These are phyloP conservation scores for Pteropus rufus DNA, from an alignment of 2,797 vertebrate species.

Conservation along the genomic window DNA sequence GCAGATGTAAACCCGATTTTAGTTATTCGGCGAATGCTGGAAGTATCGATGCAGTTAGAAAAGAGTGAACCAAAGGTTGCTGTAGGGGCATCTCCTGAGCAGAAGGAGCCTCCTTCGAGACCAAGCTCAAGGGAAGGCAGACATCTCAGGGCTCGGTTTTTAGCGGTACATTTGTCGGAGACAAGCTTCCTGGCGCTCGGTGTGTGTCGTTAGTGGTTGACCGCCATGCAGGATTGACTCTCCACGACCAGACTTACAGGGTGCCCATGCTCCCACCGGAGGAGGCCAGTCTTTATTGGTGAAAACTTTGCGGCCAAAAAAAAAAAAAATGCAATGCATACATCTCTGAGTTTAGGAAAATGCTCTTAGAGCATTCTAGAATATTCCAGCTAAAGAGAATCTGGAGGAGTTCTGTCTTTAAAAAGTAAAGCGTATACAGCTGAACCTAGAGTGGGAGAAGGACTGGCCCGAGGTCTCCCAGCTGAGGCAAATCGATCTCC, in stretches of 20 bases:
- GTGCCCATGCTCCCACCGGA: background rate
- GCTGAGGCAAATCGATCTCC: background rate
- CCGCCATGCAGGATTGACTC: background rate
- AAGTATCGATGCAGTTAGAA: background rate
- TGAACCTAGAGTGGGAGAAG: background rate
- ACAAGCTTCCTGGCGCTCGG: fast-evolving
- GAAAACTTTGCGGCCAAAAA: background rate
- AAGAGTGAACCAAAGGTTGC: background rate
- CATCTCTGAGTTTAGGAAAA: background rate
- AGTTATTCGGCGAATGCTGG: background rate
- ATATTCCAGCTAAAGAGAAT: background rate
- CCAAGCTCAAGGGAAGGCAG: background rate
- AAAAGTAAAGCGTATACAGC: background rate
- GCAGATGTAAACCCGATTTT: background rate
- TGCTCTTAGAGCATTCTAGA: background rate
- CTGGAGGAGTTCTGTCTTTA: background rate
- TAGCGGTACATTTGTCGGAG: background rate
- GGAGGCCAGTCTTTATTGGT: background rate
- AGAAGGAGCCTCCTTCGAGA: background rate
- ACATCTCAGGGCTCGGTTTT: background rate
- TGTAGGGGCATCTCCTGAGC: background rate
- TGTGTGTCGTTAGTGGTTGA: background rate
- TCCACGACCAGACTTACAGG: too few species aligned
- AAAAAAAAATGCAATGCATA: background rate
- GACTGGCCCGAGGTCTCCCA: background rate